Evolutionary conservation across 1,140 invertebrate species (phyloP).

Genomic region (Luehdorfia chinensis): DNA sequence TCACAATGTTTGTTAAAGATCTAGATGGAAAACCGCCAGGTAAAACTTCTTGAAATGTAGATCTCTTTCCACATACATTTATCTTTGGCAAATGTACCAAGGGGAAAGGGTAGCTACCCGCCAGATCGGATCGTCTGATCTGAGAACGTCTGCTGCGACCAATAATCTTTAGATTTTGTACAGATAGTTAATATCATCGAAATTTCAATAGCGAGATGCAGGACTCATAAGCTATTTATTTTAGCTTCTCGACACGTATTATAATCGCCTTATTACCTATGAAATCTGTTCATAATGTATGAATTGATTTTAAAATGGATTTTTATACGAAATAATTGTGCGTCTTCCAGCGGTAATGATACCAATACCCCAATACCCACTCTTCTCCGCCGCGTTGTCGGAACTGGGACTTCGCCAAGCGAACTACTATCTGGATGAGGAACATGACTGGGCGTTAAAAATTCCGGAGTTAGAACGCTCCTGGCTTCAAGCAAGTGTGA

Average conservation of each 20-base stretch:
- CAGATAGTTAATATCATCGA: no score
- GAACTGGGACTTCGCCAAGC: conserved; percentile 92
- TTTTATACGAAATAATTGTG: no score
- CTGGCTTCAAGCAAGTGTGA: conserved; percentile 80
- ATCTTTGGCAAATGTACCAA: neutral
- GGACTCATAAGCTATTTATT: no score
- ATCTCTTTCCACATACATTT: neutral
- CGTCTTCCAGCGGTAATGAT: conserved; percentile 90
- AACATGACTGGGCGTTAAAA: conserved; percentile 90
- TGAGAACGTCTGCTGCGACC: neutral
- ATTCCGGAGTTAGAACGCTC: conserved; percentile 89
- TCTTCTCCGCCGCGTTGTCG: conserved; percentile 96
- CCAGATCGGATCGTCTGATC: no score
- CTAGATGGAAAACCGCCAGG: conserved; percentile 45
- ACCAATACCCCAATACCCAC: conserved; percentile 98
- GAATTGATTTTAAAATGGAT: no score
- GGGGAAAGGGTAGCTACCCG: neutral
- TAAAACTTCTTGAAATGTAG: conserved; percentile 6
- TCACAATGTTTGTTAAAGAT: conserved; percentile 36
- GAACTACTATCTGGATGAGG: conserved; percentile 95
- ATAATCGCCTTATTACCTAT: no score
- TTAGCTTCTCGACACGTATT: no score
- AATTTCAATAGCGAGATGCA: no score
- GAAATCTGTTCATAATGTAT: no score
- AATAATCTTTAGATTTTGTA: neutral